phyloP scores from a whole-genome alignment of 2,888 invertebrate genomes.

The Drosophila suboccidentalis region DNA sequence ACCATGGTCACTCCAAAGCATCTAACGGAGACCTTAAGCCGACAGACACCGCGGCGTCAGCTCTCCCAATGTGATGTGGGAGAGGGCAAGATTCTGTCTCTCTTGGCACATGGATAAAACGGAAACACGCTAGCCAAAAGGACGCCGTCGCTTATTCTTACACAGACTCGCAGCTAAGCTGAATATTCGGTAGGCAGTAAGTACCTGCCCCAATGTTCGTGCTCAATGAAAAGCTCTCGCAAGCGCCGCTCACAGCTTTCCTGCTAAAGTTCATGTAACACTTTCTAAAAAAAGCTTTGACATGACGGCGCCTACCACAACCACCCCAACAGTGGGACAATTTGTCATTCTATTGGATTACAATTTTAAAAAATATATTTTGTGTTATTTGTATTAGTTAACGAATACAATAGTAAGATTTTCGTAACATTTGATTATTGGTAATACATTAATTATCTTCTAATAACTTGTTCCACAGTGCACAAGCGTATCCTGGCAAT shows the following conservation, averaged over 20 bases:
- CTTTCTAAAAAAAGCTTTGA: conserved; percentile 50
- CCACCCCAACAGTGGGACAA: conserved; percentile 13
- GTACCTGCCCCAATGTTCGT: conserved; percentile 62
- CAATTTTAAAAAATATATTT: background rate
- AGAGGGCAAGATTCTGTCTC: background rate
- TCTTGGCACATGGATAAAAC: conserved; percentile 11
- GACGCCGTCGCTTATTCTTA: conserved; percentile 47
- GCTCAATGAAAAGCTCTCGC: conserved; percentile 73
- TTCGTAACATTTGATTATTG: too few species aligned
- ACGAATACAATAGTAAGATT: too few species aligned
- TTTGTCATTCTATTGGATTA: background rate
- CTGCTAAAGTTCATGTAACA: conserved; percentile 41
- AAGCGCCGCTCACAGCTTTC: conserved; percentile 41
- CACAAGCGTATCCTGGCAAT: conserved; percentile 37
- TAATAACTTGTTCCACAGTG: conserved; percentile 12
- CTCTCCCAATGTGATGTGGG: conserved; percentile 17
- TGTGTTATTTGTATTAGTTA: too few species aligned
- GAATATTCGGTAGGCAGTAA: conserved; percentile 33
- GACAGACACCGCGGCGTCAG: conserved; percentile 70
- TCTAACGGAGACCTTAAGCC: conserved; percentile 36
- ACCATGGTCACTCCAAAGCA: conserved; percentile 20
- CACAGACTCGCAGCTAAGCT: conserved; percentile 16
- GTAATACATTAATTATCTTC: too few species aligned
- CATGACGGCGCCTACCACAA: background rate
- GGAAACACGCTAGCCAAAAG: conserved; percentile 48